These are phyloP conservation scores for Dendrolimus punctatus DNA, from an alignment of 1,140 invertebrate species.

Conservation along the genomic window DNA sequence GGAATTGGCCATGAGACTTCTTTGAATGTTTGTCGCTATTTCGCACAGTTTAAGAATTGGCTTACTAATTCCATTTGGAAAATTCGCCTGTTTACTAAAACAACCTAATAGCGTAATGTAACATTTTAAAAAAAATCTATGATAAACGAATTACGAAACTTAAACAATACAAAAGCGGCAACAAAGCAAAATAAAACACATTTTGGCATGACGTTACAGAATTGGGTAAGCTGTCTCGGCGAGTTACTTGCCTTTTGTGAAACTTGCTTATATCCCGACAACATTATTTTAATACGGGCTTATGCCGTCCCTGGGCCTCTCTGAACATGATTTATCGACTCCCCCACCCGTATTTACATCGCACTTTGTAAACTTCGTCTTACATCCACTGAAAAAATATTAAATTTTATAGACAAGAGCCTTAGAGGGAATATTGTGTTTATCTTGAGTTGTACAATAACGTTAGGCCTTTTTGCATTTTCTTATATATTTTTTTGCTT, in stretches of 20 bases:
- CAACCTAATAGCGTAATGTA: background rate
- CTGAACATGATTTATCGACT: slow-evolving; percentile 53
- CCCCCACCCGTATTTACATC: slow-evolving; percentile 44
- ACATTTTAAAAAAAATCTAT: background rate
- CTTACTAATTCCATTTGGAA: too few relatives aligned
- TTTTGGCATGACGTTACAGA: background rate
- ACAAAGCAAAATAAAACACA: too few relatives aligned
- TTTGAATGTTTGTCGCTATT: too few relatives aligned
- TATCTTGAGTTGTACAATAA: too few relatives aligned
- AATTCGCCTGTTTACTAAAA: too few relatives aligned
- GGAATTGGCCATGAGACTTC: too few relatives aligned
- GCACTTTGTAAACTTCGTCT: slow-evolving; percentile 32
- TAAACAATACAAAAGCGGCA: slow-evolving; percentile 1
- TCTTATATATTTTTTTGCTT: too few relatives aligned
- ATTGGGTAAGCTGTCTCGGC: slow-evolving; percentile 6
- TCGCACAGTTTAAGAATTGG: too few relatives aligned
- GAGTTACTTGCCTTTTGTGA: slow-evolving; percentile 27
- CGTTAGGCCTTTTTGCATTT: too few relatives aligned
- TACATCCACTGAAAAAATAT: slow-evolving; percentile 27
- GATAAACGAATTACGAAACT: background rate
- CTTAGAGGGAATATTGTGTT: background rate
- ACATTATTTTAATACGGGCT: slow-evolving; percentile 38
- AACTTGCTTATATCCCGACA: slow-evolving; percentile 37
- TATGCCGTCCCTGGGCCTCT: slow-evolving; percentile 34
- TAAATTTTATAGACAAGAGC: slow-evolving; percentile 15